phyloP scores from a whole-genome alignment of 92 coral and sea anemone species.

The Actinernus sp. region DNA sequence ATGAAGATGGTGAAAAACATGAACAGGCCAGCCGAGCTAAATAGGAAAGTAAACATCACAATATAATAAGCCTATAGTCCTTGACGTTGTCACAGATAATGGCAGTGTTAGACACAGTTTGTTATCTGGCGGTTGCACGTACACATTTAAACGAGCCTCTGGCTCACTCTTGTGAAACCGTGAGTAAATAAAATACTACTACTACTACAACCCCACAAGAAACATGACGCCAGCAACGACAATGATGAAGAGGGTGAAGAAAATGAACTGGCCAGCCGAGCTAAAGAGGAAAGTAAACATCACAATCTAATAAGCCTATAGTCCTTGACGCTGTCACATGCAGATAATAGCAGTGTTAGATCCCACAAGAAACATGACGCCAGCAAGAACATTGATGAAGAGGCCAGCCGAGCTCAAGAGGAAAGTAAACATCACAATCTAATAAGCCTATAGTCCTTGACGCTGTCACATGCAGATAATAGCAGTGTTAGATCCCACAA shows the following conservation, averaged over 20 bases:
- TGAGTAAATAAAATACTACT: too few relatives aligned
- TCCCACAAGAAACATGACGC: slow-evolving; percentile 47
- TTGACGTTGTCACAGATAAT: slow-evolving; percentile 40
- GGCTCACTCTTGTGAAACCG: too few relatives aligned
- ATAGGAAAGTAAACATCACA: too few relatives aligned
- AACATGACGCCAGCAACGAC: slow-evolving; percentile 43
- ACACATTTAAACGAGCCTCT: too few relatives aligned
- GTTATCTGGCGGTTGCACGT: too few relatives aligned
- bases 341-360: slow-evolving; percentile 57
- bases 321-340: slow-evolving; percentile 34
- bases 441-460: too few relatives aligned
- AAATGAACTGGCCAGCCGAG: slow-evolving; percentile 52
- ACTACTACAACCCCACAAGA: too few relatives aligned
- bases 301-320: slow-evolving; percentile 34
- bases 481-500: slow-evolving; percentile 53
- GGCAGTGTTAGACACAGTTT: slow-evolving; percentile 53
- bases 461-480: slow-evolving; percentile 59
- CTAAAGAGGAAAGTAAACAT: slow-evolving; percentile 33
- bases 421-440: too few relatives aligned
- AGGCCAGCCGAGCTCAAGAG: too few relatives aligned
- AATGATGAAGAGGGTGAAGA: slow-evolving; percentile 55
- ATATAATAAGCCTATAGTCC: slow-evolving; percentile 38
- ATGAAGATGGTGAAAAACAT: slow-evolving; percentile 56
- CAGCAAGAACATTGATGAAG: slow-evolving; percentile 49
- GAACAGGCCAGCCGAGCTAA: slow-evolving; percentile 55